Evolutionary conservation across 2,888 invertebrate genomes (phyloP).

Genomic region (Gastracanthus pulcherrimus): DNA sequence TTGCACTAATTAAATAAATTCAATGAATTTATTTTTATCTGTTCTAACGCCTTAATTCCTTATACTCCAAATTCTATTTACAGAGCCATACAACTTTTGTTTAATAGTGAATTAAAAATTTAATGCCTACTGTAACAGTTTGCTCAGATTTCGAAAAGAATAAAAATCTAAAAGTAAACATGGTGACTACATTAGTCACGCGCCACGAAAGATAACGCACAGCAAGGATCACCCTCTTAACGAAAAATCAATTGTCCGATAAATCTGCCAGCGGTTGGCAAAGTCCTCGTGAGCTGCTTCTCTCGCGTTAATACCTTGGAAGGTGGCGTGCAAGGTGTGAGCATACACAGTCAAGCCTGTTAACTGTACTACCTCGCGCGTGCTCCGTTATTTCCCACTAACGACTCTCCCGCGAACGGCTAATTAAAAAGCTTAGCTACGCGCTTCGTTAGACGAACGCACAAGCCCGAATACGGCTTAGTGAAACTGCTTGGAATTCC

Average conservation of each 20-base stretch:
- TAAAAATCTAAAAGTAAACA: not conserved
- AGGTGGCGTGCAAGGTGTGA: conserved; percentile 50
- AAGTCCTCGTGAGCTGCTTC: conserved; percentile 56
- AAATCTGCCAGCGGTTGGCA: conserved; percentile 66
- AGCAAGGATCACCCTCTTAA: conserved; percentile 27
- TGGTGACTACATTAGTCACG: not conserved
- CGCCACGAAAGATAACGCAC: not conserved
- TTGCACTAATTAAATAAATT: not conserved
- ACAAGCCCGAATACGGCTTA: not conserved
- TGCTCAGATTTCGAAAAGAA: too few species aligned
- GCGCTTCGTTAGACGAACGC: not conserved
- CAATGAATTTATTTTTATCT: not conserved
- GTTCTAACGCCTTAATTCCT: too few species aligned
- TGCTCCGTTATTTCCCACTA: too few species aligned
- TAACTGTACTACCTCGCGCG: conserved; percentile 58
- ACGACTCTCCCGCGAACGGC: not conserved
- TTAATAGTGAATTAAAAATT: too few species aligned
- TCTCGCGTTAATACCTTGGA: conserved; percentile 61
- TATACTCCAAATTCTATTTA: not conserved
- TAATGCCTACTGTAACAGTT: too few species aligned
- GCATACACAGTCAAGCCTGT: conserved; percentile 61
- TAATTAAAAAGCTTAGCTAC: conserved; percentile 24
- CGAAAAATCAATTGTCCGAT: conserved; percentile 61
- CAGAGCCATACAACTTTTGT: too few species aligned
- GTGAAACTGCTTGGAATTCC: not conserved